Percentiles rank a stretch among this genome's conserved stretches.
These are phyloP conservation scores for Strix uralensis DNA, from an alignment of 2,113 vertebrate species.

Conservation along the genomic window DNA sequence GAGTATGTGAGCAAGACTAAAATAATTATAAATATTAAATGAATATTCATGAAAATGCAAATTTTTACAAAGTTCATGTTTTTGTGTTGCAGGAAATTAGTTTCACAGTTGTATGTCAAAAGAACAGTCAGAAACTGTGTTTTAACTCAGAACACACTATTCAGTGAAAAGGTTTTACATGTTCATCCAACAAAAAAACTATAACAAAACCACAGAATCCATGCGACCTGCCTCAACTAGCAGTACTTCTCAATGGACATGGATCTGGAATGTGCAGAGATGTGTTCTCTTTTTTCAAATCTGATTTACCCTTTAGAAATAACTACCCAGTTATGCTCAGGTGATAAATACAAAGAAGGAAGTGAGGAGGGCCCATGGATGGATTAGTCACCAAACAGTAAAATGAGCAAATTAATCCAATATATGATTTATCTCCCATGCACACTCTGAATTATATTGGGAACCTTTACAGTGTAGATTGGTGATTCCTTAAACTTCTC, in stretches of 20 bases:
- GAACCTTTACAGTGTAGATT: neutral
- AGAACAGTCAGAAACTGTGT: neutral
- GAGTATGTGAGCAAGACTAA: neutral
- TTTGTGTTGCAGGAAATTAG: neutral
- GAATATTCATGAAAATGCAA: conserved; percentile 29
- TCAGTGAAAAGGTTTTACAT: neutral
- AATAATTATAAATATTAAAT: conserved; percentile 45
- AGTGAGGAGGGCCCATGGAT: neutral
- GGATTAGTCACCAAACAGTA: neutral
- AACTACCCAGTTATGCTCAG: neutral
- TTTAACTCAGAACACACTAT: neutral
- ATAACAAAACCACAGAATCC: neutral
- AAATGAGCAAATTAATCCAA: neutral
- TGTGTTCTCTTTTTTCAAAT: neutral
- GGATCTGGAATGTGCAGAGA: neutral
- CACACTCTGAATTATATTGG: neutral
- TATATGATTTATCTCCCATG: neutral
- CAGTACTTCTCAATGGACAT: neutral
- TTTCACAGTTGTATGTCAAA: neutral
- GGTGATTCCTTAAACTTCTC: neutral
- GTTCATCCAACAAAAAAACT: neutral
- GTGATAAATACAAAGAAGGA: neutral
- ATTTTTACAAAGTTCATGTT: neutral
- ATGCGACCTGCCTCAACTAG: neutral
- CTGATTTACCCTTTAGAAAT: neutral